Conservation (phyloP, 2,113 vertebrate genomes). For the Chloropsis cyanopogon region DNA sequence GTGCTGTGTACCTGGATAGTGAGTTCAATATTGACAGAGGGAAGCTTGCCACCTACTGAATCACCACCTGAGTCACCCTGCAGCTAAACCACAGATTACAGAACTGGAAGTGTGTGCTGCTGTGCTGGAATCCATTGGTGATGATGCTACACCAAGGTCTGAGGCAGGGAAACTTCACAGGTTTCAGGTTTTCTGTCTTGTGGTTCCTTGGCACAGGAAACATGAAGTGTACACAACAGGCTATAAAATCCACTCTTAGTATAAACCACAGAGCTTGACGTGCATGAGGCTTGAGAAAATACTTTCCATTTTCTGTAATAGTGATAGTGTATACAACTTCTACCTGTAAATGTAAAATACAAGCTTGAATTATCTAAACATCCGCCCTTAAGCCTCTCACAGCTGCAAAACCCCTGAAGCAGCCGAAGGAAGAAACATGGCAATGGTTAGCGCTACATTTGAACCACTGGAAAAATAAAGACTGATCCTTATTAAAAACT, state of each 20-base stretch:
- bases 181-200: slow-evolving; percentile 45
- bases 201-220: slow-evolving; percentile 60
- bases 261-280: slow-evolving; percentile 46
- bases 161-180: slow-evolving; percentile 29
- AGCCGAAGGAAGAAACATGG: background rate
- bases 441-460: background rate
- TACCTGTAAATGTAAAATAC: slow-evolving; percentile 63
- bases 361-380: slow-evolving; percentile 57
- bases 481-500: slow-evolving; percentile 21
- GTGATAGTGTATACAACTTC: slow-evolving; percentile 41
- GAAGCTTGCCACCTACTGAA: background rate
- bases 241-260: slow-evolving; percentile 66
- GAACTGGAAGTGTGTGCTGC: background rate
- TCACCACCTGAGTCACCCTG: background rate
- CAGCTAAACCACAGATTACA: slow-evolving; percentile 37
- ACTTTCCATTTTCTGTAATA: slow-evolving; percentile 61
- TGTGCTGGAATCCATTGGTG: background rate
- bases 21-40: slow-evolving; percentile 45
- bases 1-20: background rate
- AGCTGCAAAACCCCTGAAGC: slow-evolving; percentile 42
- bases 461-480: slow-evolving; percentile 51
- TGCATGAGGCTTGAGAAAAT: slow-evolving; percentile 42
- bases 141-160: background rate
- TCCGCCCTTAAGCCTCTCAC: slow-evolving; percentile 11
- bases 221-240: slow-evolving; percentile 40